Percentiles rank a stretch among this genome's conserved stretches.
These are phyloP conservation scores for Sebastes goodei DNA, from an alignment of 2,797 vertebrate genomes.

Conservation along the genomic window DNA sequence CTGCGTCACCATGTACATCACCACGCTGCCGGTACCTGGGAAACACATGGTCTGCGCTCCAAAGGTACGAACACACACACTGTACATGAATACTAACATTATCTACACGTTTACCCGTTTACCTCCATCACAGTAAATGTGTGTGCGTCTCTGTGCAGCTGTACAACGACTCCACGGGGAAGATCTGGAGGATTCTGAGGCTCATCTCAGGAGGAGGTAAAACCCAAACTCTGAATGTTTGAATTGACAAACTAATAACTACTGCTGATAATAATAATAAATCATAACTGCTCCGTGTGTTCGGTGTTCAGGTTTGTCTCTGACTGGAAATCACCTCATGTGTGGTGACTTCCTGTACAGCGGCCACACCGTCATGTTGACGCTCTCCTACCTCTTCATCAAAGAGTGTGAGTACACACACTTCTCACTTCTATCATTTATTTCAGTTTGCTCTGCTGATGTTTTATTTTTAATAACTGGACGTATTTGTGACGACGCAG, in stretches of 20 bases:
- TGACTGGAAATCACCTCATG: slow-evolving; percentile 93
- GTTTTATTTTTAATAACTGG: not conserved
- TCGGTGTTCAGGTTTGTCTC: slow-evolving; percentile 83
- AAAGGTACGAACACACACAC: slow-evolving; percentile 81
- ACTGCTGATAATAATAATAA: no score
- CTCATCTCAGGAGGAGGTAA: slow-evolving; percentile 78
- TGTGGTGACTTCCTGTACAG: slow-evolving; percentile 97
- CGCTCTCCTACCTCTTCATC: slow-evolving; percentile 94
- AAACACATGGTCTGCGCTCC: slow-evolving; percentile 95
- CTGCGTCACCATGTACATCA: slow-evolving; percentile 96
- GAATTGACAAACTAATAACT: no score
- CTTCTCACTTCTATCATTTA: not conserved
- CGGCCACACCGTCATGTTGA: slow-evolving; percentile 93
- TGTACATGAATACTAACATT: rapidly evolving
- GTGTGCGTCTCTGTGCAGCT: slow-evolving; percentile 47
- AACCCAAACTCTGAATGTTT: not conserved
- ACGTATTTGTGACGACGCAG: not conserved
- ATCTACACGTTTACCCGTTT: not conserved
- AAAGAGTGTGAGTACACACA: slow-evolving; percentile 90
- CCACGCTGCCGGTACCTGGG: slow-evolving; percentile 94
- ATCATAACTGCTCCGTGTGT: no score
- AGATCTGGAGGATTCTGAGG: slow-evolving; percentile 73
- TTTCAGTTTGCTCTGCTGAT: not conserved
- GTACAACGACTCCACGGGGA: slow-evolving; percentile 69
- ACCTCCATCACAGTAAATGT: not conserved